These are phyloP conservation scores for Cairina moschata DNA, from an alignment of 2,113 vertebrate species.

Conservation along the genomic window DNA sequence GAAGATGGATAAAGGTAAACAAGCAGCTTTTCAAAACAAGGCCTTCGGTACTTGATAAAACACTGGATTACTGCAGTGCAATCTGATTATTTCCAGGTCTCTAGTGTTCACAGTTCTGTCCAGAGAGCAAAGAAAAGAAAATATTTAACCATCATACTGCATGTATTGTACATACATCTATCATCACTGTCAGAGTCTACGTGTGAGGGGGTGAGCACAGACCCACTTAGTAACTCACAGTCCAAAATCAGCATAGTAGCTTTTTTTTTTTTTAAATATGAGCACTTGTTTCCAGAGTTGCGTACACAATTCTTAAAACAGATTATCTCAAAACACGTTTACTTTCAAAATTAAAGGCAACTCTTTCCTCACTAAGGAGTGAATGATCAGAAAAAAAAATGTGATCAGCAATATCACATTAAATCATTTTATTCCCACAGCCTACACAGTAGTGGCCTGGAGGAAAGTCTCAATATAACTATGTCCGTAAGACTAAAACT, in stretches of 20 bases:
- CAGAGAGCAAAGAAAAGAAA: constrained; percentile 64
- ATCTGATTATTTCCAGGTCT: constrained; percentile 67
- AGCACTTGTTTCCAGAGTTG: not conserved
- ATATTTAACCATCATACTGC: not conserved
- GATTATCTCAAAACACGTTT: not conserved
- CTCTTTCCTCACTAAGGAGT: not conserved
- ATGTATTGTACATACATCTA: not conserved
- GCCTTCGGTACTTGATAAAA: constrained; percentile 77
- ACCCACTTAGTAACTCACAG: not conserved
- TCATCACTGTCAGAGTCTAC: not conserved
- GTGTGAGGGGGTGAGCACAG: not conserved
- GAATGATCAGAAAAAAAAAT: not conserved
- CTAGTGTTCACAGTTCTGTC: constrained; percentile 82
- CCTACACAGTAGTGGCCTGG: not conserved
- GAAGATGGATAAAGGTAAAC: constrained; percentile 58
- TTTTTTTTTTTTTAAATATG: not conserved
- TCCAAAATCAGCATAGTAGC: not conserved
- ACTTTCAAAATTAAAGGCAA: not conserved
- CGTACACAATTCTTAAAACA: not conserved
- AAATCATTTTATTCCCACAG: not conserved
- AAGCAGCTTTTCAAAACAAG: constrained; percentile 76
- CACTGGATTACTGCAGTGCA: constrained; percentile 80
- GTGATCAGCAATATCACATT: not conserved
- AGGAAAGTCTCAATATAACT: not conserved
- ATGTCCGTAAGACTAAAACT: not conserved